Evolutionary conservation across 2,888 invertebrate genomes (phyloP).

Genomic region (Polyommatus iphigenia): DNA sequence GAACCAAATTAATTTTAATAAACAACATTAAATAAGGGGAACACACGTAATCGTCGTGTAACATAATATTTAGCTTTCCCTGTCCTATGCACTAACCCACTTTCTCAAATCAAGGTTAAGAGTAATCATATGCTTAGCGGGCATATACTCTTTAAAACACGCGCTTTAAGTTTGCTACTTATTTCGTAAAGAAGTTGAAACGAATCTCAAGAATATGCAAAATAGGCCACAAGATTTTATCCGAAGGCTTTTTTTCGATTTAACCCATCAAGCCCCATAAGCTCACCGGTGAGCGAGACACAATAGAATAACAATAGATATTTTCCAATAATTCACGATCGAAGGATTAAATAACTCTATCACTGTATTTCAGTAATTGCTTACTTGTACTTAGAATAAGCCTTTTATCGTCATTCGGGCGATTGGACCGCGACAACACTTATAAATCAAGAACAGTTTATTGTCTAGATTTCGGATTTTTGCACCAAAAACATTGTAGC

Average conservation of each 20-base stretch:
- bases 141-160: neutral
- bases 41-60: slow-evolving; percentile 19
- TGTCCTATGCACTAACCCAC: slow-evolving; percentile 29
- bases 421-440: too few relatives aligned
- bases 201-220: neutral
- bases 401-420: too few relatives aligned
- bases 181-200: neutral
- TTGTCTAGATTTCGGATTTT: too few relatives aligned
- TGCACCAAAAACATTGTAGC: too few relatives aligned
- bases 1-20: neutral
- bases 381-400: too few relatives aligned
- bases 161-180: neutral
- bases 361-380: too few relatives aligned
- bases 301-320: too few relatives aligned
- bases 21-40: neutral
- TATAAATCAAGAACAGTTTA: too few relatives aligned
- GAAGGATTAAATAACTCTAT: too few relatives aligned
- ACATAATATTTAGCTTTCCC: slow-evolving; percentile 32
- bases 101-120: slow-evolving; percentile 33
- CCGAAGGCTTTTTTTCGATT: neutral
- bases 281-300: too few relatives aligned
- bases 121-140: slow-evolving; percentile 19
- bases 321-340: too few relatives aligned
- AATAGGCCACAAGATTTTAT: neutral
- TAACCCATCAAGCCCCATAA: too few relatives aligned